Evolutionary conservation across 2,888 invertebrate genomes (phyloP), one percentile per base, ranked within the genome.

Genomic region (Drosophila paucipuncta): DNA sequence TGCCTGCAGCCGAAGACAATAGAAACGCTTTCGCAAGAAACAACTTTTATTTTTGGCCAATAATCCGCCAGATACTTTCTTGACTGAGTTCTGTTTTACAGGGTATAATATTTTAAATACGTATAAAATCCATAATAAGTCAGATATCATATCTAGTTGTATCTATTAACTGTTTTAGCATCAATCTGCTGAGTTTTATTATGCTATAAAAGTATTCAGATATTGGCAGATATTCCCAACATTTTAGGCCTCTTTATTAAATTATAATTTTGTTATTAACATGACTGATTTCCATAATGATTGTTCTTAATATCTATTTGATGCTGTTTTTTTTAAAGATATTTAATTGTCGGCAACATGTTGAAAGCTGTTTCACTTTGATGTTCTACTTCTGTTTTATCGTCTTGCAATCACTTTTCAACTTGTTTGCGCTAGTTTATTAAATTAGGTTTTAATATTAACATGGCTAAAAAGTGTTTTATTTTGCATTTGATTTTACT

Each of bases 1-100:
- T 70, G 55, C 58, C 59, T 74, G 73, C 86, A 71, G 33, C 62
- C 54, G 35, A 59, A 80, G 66, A 76, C 82, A 79, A 86, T 66
- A 59, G 68, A 52, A 64, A 60, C 52, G 35, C 22, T 64, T 61
- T 54, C 49, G 28, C 47, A 11, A 39, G 33, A 59, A 73, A 59
- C 78, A 33, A 33, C 9, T 28, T 62, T 67, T 66, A 76, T 55
- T 72, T 76, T 68, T 76, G 72, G 64, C 35, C 39, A 72, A 64
- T 30, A 57, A n/a, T 41, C 33, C 33, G 9, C 4, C 22, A 39
- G 4, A 47, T 35, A n/a, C 4, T 13, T 4, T 61, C 39, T 25
- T 11, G 18, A 16, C 10, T 30, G 9, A 33, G 2, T 55, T 28
- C 11, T 7, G 0, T 18, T 5, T 4, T 18, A 11, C 0, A 18